Evolutionary conservation across 2,797 vertebrate genomes (phyloP).

Genomic region (Rhinophrynus dorsalis): DNA sequence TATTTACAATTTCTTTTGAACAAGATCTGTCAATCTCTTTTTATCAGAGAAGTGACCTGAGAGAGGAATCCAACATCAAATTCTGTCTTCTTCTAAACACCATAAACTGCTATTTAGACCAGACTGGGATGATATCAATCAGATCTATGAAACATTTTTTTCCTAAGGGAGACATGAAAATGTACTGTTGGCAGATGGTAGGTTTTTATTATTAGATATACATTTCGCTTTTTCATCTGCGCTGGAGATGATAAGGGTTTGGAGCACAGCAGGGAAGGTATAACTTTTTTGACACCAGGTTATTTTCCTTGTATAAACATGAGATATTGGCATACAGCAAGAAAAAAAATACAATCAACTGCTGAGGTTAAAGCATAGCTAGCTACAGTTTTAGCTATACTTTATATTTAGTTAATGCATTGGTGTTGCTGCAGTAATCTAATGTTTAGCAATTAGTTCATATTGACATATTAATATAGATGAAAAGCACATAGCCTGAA

Average conservation of each 20-base stretch:
- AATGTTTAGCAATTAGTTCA: no score
- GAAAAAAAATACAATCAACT: neutral
- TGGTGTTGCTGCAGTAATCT: no score
- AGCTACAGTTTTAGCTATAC: neutral
- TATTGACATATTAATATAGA: no score
- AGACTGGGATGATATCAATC: slow-evolving; percentile 43
- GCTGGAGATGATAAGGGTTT: neutral
- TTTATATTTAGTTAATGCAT: neutral
- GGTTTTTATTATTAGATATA: slow-evolving; percentile 2
- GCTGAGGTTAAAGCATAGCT: neutral
- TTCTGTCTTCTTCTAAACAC: slow-evolving; percentile 38
- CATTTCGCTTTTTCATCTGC: slow-evolving; percentile 29
- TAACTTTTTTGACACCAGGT: neutral
- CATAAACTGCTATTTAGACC: slow-evolving; percentile 42
- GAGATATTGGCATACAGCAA: neutral
- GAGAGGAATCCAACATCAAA: slow-evolving; percentile 33
- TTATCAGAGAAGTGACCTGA: slow-evolving; percentile 27
- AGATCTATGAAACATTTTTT: slow-evolving; percentile 31
- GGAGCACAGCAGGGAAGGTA: neutral
- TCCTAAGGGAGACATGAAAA: neutral
- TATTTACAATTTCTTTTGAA: slow-evolving; percentile 37
- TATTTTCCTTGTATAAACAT: neutral
- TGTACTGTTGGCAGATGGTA: slow-evolving; percentile 4
- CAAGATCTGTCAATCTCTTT: slow-evolving; percentile 44
- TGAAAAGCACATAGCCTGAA: no score